Base-by-base conservation (phyloP, 2,888 invertebrate species). In the Drosophila suboccidentalis region DNA sequence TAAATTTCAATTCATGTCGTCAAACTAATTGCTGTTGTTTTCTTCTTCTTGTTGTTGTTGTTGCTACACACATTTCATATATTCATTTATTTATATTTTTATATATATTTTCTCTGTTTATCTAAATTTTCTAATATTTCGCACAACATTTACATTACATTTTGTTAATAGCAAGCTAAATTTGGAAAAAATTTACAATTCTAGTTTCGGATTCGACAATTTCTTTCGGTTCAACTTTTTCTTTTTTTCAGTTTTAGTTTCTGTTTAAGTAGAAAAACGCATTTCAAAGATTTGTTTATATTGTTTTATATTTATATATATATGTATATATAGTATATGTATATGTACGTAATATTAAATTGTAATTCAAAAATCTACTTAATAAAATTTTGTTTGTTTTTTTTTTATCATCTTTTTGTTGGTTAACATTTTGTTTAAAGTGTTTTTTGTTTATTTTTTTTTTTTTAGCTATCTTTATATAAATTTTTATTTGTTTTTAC, bases 321-420 rank as follows among this genome's bases (percentile, higher is more conserved):
- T 50, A 38, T n/a, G n/a, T n/a, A n/a, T n/a, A n/a, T n/a, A n/a
- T n/a, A 67, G 41, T 82, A 43, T 32, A 3, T 29, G 6, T 71
- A 59, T 74, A 57, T 70, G 41, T 67, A 67, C 60, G 77, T 78
- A 64, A 59, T 69, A 76, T 79, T 80, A 75, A 76, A 78, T 82
- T 72, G 19, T 82, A 89, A 87, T 87, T 84, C 80, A 80, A 86
- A 83, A 89, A 83, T 86, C 90, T 90, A 91, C 91, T 91, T 91
- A 88, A 84, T 86, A 87, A 90, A 87, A 87, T 82, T 8, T 8
- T 29, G 29, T 29, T 66, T 68, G 63, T 22, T 22, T 22, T 61
- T 19, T 22, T 74, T 61, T 55, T 46, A 50, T 72, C 75, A 71
- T 75, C 65, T 29, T 11, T 11, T 69, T 61, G 76, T 75, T 72